Evolutionary conservation across 2,113 vertebrate species (phyloP).

Genomic region (Neotragus moschatus): DNA sequence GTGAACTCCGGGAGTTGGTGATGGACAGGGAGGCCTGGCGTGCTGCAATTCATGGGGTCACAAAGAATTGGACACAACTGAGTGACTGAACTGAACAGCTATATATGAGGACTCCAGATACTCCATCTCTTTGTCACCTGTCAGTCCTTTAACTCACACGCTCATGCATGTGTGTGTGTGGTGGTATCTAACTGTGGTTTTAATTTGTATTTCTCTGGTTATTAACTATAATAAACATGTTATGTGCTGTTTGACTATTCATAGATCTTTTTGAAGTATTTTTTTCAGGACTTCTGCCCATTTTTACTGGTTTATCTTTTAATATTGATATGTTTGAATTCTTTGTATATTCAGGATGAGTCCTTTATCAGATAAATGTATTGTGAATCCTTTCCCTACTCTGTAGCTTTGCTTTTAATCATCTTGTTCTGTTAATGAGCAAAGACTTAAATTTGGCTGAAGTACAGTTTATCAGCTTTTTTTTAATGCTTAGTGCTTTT

Average conservation of each 20-base stretch:
- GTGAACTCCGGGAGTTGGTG: too few species aligned
- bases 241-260: neutral
- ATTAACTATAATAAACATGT: neutral
- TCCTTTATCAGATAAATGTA: neutral
- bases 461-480: neutral
- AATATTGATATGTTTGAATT: neutral
- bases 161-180: neutral
- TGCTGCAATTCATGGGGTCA: too few species aligned
- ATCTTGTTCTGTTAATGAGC: neutral
- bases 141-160: neutral
- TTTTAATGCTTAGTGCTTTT: neutral
- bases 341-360: neutral
- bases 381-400: neutral
- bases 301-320: neutral
- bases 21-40: too few species aligned
- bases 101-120: neutral
- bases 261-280: neutral
- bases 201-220: neutral
- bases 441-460: neutral
- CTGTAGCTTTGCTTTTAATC: neutral
- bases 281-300: neutral
- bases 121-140: neutral
- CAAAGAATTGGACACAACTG: too few species aligned
- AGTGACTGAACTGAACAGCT: too few species aligned
- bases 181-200: neutral